Evolutionary conservation across 2,797 vertebrate species (phyloP), one percentile per base, ranked within the genome.

Genomic region (Aldrovandia affinis): DNA sequence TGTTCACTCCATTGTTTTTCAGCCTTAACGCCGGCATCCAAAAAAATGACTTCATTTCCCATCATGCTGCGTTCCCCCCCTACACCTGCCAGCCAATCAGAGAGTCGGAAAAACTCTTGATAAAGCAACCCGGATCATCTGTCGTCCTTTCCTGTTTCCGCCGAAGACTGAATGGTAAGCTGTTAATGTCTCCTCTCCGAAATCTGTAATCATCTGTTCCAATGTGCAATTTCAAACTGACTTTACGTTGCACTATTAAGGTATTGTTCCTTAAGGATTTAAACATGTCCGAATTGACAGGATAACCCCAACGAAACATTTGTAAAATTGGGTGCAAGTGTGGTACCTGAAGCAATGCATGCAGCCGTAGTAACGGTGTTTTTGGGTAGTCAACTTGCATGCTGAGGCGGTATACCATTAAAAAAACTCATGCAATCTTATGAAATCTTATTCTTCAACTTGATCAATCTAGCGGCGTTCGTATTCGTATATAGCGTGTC

Each of bases 41-140:
- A 9, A 10, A 18, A 59, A 78, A 65, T 12, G 47, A 92, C 78
- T 86, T 83, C 89, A 89, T 87, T 80, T 93, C 91, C 92, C 92
- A 18, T 81, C 83, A 89, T 91, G 86, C 92, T 87, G 78, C 0
- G 1, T 3, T 30, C 0, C 25, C 89, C 30, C 1, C 79, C 89
- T 86, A 86, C 0, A 8, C 5, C 1, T 0, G 3, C 4, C 1
- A 39, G n/a, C 91, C 91, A 93, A 92, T 93, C 86, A 89, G n/a
- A n/a, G 30, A 73, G 22, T 77, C 3, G 25, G 0, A 5, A 25
- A 75, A 2, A 28, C 0, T 1, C 0, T 84, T 63, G 91, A 94
- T 90, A 92, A 89, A 0, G 0, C 0, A 47, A 9, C 0, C 6
- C 10, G 20, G 1, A 0, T 0, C 12, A 0, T 0, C 0, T 0